Conservation (phyloP, 2,113 vertebrate genomes). For the Echinops telfairi region DNA sequence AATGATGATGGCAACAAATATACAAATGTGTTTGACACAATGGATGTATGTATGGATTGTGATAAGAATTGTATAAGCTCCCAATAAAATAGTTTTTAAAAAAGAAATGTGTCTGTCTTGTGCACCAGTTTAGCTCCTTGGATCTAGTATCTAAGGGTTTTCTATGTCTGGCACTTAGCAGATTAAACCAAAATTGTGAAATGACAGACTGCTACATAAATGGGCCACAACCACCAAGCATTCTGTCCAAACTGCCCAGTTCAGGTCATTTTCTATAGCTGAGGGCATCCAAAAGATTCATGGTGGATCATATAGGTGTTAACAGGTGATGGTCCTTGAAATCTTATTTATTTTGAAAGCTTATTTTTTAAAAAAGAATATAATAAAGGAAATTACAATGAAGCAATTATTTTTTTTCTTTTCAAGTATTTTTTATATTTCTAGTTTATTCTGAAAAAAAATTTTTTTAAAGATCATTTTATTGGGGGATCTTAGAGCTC, state of each 20-base stretch:
- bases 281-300: background rate
- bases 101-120: background rate
- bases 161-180: background rate
- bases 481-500: too few species aligned
- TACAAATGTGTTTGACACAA: too few species aligned
- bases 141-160: background rate
- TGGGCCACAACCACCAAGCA: background rate
- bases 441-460: too few species aligned
- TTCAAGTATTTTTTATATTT: too few species aligned
- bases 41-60: too few species aligned
- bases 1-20: too few species aligned
- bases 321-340: background rate
- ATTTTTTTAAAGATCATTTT: too few species aligned
- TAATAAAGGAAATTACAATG: background rate
- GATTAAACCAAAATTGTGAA: background rate
- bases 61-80: too few species aligned
- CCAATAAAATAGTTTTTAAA: too few species aligned
- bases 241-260: background rate
- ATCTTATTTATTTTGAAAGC: background rate
- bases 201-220: constrained; percentile 35
- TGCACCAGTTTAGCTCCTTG: background rate
- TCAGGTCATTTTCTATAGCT: background rate
- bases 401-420: background rate
- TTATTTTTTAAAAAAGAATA: background rate
- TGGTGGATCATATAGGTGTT: background rate